Conservation (phyloP, 1,140 invertebrate genomes). For the Branchinecta lynchi region DNA sequence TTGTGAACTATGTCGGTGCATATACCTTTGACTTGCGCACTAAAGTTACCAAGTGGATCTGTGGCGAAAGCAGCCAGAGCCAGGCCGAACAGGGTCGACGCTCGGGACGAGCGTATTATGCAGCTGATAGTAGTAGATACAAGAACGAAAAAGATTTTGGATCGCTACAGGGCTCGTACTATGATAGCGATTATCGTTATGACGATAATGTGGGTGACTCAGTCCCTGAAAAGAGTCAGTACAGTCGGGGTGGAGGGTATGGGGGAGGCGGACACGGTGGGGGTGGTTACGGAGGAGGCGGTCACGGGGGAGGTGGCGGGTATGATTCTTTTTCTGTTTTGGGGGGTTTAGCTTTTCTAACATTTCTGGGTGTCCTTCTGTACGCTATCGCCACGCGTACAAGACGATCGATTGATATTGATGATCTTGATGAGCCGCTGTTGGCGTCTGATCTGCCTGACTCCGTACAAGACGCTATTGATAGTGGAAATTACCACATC, state of each 20-base stretch:
- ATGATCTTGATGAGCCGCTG: conserved; percentile 12
- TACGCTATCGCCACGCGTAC: conserved; percentile 14
- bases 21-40: neutral
- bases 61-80: neutral
- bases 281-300: conserved; percentile 13
- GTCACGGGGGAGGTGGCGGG: conserved; percentile 13
- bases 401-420: conserved; percentile 7
- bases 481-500: neutral
- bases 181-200: neutral
- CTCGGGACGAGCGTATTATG: neutral
- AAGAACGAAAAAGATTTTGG: neutral
- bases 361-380: conserved; percentile 17
- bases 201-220: neutral
- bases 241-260: conserved; percentile 14
- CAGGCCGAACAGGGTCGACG: too few species aligned
- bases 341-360: conserved; percentile 17
- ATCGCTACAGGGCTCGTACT: neutral
- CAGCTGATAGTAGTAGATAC: neutral
- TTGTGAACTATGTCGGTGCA: neutral
- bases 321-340: conserved; percentile 18
- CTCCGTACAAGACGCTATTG: neutral
- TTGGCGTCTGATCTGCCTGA: conserved; percentile 14
- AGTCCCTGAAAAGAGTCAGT: neutral
- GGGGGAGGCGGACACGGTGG: conserved; percentile 13
- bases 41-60: neutral